These are phyloP conservation scores for Lepus americanus DNA, from an alignment of 2,113 vertebrate species.

Conservation along the genomic window DNA sequence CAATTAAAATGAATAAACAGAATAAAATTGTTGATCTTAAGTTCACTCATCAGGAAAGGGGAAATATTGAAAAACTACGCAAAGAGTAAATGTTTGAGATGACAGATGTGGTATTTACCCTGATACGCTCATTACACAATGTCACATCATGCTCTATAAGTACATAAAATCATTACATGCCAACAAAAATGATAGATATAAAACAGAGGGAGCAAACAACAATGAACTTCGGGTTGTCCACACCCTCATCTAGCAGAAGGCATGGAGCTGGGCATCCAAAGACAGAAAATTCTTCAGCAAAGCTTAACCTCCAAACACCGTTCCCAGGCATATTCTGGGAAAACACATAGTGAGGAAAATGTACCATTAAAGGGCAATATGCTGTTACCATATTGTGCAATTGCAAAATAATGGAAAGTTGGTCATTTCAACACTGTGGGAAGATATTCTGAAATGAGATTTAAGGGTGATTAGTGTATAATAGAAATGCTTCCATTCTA, in stretches of 20 bases:
- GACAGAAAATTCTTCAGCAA: background rate
- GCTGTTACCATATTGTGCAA: background rate
- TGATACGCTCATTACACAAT: no score
- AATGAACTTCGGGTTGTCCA: background rate
- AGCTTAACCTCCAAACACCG: background rate
- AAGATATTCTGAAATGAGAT: slow-evolving; percentile 25
- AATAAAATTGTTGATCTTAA: no score
- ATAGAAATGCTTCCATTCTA: background rate
- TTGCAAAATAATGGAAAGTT: slow-evolving; percentile 14
- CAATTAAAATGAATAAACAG: no score
- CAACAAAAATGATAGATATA: no score
- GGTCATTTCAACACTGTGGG: background rate
- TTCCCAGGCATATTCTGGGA: background rate
- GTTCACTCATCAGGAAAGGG: no score
- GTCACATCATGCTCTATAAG: no score
- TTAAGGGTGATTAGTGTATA: slow-evolving; percentile 43
- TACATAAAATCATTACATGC: no score
- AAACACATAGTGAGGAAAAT: background rate
- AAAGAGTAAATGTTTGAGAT: no score
- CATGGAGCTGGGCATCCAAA: background rate
- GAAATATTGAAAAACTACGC: no score
- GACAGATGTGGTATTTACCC: no score
- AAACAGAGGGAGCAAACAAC: no score
- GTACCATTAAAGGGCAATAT: background rate
- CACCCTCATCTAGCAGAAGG: background rate